Conservation (phyloP, 2,797 vertebrate species). For the Anguilla pacifica region DNA sequence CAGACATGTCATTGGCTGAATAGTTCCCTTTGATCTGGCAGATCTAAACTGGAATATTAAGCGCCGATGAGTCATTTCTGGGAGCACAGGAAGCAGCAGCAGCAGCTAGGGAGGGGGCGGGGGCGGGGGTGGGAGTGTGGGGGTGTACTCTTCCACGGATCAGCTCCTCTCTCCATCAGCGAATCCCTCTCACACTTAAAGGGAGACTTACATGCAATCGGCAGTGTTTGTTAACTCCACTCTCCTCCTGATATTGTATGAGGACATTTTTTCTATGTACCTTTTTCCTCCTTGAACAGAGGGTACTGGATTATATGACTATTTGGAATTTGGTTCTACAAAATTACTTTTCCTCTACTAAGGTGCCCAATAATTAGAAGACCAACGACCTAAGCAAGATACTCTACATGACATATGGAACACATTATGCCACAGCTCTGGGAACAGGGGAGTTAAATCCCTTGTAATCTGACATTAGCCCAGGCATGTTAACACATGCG, state of each 20-base stretch:
- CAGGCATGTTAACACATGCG: neutral
- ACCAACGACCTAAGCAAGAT: neutral
- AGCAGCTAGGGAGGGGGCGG: slow-evolving; percentile 42
- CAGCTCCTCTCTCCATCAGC: slow-evolving; percentile 20
- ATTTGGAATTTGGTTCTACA: neutral
- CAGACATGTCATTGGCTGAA: slow-evolving; percentile 21
- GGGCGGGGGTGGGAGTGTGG: slow-evolving; percentile 46
- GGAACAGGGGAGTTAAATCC: neutral
- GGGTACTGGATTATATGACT: neutral
- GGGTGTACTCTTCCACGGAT: slow-evolving; percentile 34
- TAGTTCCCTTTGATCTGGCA: slow-evolving; percentile 28
- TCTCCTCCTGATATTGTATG: neutral
- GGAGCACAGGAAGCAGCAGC: slow-evolving; percentile 67
- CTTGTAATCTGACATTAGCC: neutral
- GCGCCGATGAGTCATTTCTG: slow-evolving; percentile 75
- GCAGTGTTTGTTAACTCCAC: neutral
- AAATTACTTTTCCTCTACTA: too few relatives aligned
- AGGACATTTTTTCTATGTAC: neutral
- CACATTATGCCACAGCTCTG: neutral
- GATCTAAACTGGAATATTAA: slow-evolving; percentile 61
- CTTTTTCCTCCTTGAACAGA: neutral
- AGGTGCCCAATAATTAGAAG: neutral
- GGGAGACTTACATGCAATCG: neutral
- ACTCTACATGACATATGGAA: neutral
- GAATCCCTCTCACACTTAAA: slow-evolving; percentile 17